Conservation (phyloP, 1,140 invertebrate species). For the Macrobrachium rosenbergii region DNA sequence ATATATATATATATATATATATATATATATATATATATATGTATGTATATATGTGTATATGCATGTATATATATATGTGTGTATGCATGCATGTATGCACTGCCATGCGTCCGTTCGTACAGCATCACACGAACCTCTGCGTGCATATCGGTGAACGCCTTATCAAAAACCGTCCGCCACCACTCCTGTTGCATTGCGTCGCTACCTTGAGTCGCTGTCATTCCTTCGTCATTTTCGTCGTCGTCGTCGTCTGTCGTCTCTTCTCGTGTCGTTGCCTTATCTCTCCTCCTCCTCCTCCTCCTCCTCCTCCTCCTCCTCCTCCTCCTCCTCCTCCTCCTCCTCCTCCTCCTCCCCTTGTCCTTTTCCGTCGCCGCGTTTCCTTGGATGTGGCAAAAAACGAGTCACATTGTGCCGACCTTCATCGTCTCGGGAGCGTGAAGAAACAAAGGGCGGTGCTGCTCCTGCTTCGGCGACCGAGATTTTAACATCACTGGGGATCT, state of each 20-base stretch:
- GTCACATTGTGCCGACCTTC: not conserved
- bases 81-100: not conserved
- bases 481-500: too few relatives aligned
- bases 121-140: too few relatives aligned
- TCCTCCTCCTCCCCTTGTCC: not conserved
- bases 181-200: not conserved
- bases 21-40: slow-evolving; percentile 13
- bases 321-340: not conserved
- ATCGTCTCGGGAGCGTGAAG: not conserved
- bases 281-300: not conserved
- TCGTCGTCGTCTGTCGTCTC: not conserved
- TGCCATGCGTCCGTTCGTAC: not conserved
- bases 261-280: not conserved
- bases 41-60: slow-evolving; percentile 26
- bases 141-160: not conserved
- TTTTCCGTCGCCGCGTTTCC: not conserved
- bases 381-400: not conserved
- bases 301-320: not conserved
- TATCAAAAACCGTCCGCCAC: not conserved
- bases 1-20: too few relatives aligned
- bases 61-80: slow-evolving; percentile 7
- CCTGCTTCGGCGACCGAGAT: too few relatives aligned
- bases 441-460: too few relatives aligned
- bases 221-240: too few relatives aligned
- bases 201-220: not conserved